Evolutionary conservation across 1,140 invertebrate genomes (phyloP).

Genomic region (Drosophila bipectinata): DNA sequence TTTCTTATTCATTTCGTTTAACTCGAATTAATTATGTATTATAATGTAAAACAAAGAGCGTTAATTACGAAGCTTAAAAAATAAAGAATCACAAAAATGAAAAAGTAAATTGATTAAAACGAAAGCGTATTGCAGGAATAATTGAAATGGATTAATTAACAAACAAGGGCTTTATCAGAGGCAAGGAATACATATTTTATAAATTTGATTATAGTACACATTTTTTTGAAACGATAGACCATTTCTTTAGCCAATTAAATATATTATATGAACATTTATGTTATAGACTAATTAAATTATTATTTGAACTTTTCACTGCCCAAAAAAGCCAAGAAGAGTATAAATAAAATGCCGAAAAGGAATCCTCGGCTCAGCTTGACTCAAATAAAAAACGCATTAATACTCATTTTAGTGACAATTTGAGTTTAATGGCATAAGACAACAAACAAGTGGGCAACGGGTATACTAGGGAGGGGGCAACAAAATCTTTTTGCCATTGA

Average conservation of each 20-base stretch:
- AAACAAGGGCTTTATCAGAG: no score
- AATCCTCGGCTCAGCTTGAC: constrained; percentile 50
- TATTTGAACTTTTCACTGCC: constrained; percentile 28
- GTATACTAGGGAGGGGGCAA: neutral
- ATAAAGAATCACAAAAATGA: neutral
- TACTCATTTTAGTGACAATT: constrained; percentile 79
- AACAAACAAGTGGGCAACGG: constrained; percentile 23
- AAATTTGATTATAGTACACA: no score
- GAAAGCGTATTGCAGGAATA: constrained; percentile 13
- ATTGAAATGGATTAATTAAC: neutral
- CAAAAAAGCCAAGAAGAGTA: constrained; percentile 20
- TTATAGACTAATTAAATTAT: constrained; percentile 26
- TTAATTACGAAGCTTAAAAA: neutral
- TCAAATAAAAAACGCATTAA: constrained; percentile 79
- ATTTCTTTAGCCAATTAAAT: neutral
- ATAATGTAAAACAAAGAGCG: neutral
- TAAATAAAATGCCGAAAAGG: constrained; percentile 27
- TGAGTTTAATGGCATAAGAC: constrained; percentile 74
- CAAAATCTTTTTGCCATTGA: constrained; percentile 78
- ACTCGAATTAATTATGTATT: neutral
- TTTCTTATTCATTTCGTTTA: neutral
- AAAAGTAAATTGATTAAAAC: constrained; percentile 14
- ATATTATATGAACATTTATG: neutral
- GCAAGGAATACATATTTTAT: no score
- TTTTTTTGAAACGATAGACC: no score